Evolutionary conservation across 2,888 invertebrate genomes (phyloP).

Genomic region (Dryobotodes eremita): DNA sequence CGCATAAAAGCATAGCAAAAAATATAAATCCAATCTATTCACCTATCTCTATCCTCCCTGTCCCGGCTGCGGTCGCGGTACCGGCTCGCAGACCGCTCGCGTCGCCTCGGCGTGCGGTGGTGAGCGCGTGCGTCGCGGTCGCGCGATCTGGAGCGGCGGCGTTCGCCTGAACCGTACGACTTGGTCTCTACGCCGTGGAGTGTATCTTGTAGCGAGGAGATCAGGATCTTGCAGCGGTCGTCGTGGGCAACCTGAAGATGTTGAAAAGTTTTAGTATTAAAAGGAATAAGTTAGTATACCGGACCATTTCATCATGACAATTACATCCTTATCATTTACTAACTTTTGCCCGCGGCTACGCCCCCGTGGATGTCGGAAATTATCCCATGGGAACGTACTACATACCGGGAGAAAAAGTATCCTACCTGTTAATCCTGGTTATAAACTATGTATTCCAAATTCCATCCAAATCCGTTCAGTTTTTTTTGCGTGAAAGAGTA

Average conservation of each 20-base stretch:
- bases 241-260: slow-evolving; percentile 94
- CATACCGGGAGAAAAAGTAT: too few relatives aligned
- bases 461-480: too few relatives aligned
- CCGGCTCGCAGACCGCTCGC: slow-evolving; percentile 84
- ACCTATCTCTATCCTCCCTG: slow-evolving; percentile 87
- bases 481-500: too few relatives aligned
- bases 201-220: slow-evolving; percentile 99
- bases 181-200: slow-evolving; percentile 99
- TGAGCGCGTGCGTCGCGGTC: slow-evolving; percentile 80
- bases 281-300: background rate
- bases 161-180: slow-evolving; percentile 94
- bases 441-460: too few relatives aligned
- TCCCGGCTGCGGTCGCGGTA: slow-evolving; percentile 87
- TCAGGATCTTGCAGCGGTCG: slow-evolving; percentile 99
- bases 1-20: slow-evolving; percentile 8
- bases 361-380: too few relatives aligned
- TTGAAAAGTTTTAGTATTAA: background rate
- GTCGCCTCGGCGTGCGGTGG: slow-evolving; percentile 84
- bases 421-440: too few relatives aligned
- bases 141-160: slow-evolving; percentile 88
- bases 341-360: too few relatives aligned
- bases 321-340: background rate
- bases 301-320: background rate
- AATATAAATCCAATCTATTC: background rate
- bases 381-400: too few relatives aligned